Conservation (phyloP, 2,113 vertebrate genomes). For the Myanophis thanlyinensis region DNA sequence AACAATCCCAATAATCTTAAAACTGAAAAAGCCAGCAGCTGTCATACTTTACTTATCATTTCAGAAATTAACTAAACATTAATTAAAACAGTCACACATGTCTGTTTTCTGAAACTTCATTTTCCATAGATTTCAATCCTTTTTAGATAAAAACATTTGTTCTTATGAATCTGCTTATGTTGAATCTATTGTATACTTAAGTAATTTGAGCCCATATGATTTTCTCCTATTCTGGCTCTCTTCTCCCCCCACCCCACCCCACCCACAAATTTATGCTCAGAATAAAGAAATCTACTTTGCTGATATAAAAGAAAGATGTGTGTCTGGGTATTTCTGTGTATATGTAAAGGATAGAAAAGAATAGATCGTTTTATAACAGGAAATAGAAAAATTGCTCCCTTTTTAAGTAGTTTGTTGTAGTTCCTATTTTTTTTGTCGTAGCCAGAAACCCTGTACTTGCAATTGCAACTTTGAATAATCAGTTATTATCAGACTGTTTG, state of each 20-base stretch:
- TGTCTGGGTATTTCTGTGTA: not conserved
- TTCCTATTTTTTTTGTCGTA: not conserved
- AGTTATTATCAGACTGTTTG: not conserved
- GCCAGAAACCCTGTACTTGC: not conserved
- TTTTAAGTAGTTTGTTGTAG: not conserved
- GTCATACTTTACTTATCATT: not conserved
- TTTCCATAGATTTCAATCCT: not conserved
- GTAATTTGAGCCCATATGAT: not conserved
- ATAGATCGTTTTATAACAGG: not conserved
- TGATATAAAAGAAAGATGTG: not conserved
- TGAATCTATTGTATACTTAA: not conserved
- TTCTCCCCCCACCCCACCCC: rapidly evolving
- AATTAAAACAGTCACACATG: not conserved
- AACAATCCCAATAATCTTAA: not conserved
- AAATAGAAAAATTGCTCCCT: not conserved
- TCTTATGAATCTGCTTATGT: not conserved
- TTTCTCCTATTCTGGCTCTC: not conserved
- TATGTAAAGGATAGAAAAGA: not conserved
- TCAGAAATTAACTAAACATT: not conserved
- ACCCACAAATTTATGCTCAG: not conserved
- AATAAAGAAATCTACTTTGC: not conserved
- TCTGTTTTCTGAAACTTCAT: not conserved
- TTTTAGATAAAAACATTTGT: not conserved
- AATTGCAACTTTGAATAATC: not conserved
- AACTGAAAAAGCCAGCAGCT: not conserved